Conservation (phyloP, 2,113 vertebrate species). For the Peromyscus californicus region DNA sequence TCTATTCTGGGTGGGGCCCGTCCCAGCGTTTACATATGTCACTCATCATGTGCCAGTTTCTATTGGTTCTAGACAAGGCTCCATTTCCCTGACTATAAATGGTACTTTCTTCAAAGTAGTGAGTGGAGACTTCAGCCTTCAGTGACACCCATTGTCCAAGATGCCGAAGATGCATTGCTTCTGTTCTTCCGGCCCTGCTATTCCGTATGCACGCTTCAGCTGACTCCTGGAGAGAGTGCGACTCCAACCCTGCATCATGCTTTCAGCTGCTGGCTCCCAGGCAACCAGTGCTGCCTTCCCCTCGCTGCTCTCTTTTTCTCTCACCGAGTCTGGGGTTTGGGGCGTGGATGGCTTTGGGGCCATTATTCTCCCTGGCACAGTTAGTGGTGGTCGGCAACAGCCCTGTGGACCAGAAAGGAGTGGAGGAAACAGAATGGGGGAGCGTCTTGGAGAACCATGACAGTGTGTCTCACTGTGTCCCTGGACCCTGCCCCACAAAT, state of each 20-base stretch:
- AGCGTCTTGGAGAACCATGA: not conserved
- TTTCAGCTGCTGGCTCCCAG: not conserved
- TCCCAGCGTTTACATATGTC: not conserved
- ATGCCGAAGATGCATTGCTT: not conserved
- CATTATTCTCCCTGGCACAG: not conserved
- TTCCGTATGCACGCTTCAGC: too few species aligned
- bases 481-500: not conserved
- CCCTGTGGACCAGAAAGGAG: not conserved
- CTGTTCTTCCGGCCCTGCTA: not conserved
- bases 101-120: not conserved
- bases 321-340: not conserved
- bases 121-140: not conserved
- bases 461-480: not conserved
- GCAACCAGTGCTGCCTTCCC: not conserved
- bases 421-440: not conserved
- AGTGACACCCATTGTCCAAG: not conserved
- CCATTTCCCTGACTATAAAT: not conserved
- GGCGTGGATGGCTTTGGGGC: not conserved
- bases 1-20: not conserved
- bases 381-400: not conserved
- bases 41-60: not conserved
- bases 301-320: not conserved
- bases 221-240: not conserved
- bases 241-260: not conserved
- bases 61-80: not conserved